Conservation (phyloP, 2,797 vertebrate species). For the Myotis myotis region DNA sequence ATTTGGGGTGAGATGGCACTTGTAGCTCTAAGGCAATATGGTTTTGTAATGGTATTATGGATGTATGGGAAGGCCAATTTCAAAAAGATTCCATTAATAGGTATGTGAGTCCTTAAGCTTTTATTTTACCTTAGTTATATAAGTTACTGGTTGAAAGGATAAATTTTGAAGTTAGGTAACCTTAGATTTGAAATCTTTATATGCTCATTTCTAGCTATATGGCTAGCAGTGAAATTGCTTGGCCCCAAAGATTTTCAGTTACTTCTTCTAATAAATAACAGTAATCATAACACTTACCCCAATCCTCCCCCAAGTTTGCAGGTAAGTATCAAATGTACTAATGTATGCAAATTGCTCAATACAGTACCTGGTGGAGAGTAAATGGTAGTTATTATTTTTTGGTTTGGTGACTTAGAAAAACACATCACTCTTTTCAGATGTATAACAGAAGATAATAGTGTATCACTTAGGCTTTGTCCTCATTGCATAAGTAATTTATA, state of each 20-base stretch:
- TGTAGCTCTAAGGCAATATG: neutral
- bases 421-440: neutral
- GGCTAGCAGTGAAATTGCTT: neutral
- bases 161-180: neutral
- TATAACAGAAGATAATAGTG: neutral
- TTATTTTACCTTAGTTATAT: neutral
- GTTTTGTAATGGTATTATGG: neutral
- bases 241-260: neutral
- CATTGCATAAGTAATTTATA: neutral
- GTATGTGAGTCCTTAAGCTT: neutral
- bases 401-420: neutral
- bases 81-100: neutral
- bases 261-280: neutral
- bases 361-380: neutral
- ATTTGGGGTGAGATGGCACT: neutral
- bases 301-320: neutral
- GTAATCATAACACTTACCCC: neutral
- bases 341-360: neutral
- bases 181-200: neutral
- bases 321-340: neutral
- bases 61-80: neutral
- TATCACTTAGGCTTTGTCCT: neutral
- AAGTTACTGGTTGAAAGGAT: neutral
- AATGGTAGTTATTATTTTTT: neutral
- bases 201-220: neutral